These are phyloP conservation scores for Fistularia tabacaria DNA, from an alignment of 2,797 vertebrate species.

Conservation along the genomic window DNA sequence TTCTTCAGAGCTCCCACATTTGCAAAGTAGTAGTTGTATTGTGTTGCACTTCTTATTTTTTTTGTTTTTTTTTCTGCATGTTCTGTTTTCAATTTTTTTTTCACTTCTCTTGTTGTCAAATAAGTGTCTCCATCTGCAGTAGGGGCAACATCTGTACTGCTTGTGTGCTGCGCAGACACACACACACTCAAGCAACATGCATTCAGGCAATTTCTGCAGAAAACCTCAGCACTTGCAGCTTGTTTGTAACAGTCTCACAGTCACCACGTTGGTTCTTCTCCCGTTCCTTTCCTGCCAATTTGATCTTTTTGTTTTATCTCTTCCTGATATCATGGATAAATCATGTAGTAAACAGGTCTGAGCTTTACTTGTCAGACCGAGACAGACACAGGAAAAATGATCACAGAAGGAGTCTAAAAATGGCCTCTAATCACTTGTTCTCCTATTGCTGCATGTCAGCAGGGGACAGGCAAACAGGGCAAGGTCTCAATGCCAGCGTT, in stretches of 20 bases:
- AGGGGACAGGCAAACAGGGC: conserved; percentile 33
- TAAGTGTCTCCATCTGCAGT: conserved; percentile 55
- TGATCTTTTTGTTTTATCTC: conserved; percentile 25
- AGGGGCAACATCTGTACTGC: conserved; percentile 51
- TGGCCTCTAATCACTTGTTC: conserved; percentile 38
- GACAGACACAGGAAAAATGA: conserved; percentile 26
- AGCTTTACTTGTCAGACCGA: conserved; percentile 17
- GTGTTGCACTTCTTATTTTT: conserved; percentile 89
- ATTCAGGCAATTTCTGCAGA: conserved; percentile 9
- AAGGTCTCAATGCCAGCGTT: conserved; percentile 42
- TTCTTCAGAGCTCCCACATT: conserved; percentile 99
- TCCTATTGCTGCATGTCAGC: conserved; percentile 50
- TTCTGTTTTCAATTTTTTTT: conserved; percentile 61
- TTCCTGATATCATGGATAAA: conserved; percentile 15
- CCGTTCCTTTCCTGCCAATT: conserved; percentile 11
- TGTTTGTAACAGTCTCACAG: conserved; percentile 2
- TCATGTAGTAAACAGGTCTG: conserved; percentile 19
- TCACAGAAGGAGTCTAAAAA: conserved; percentile 48
- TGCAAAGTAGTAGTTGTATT: conserved; percentile 95
- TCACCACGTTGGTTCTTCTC: conserved; percentile 18
- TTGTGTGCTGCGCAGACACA: conserved; percentile 54
- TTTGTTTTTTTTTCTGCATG: conserved; percentile 72
- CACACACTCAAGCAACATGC: conserved; percentile 16
- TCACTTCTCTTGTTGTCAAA: conserved; percentile 48
- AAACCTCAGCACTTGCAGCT: not conserved